These are phyloP conservation scores for Enteromius treurensis DNA, from an alignment of 2,797 vertebrate species.

Conservation along the genomic window DNA sequence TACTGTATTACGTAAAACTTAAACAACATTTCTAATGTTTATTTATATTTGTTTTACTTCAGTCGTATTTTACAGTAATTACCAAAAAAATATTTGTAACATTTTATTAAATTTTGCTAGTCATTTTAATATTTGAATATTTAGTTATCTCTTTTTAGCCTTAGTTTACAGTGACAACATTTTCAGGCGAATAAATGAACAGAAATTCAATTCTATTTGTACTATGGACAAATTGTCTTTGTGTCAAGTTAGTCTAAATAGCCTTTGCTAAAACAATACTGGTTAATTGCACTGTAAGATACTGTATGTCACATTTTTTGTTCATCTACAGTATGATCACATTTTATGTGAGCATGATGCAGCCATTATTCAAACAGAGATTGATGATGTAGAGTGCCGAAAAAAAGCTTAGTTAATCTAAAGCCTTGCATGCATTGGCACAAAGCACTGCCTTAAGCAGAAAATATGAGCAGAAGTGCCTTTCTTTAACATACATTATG, in stretches of 20 bases:
- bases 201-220: neutral
- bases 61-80: neutral
- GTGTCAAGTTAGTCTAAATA: neutral
- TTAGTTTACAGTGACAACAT: neutral
- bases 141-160: neutral
- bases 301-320: too few relatives aligned
- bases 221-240: neutral
- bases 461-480: conserved; percentile 20
- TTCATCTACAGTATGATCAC: too few relatives aligned
- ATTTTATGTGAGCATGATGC: neutral
- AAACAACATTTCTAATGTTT: neutral
- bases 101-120: neutral
- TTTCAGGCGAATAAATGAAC: too few relatives aligned
- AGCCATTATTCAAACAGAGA: conserved; percentile 31
- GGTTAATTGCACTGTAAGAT: neutral
- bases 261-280: neutral
- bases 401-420: neutral
- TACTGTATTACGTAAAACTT: neutral
- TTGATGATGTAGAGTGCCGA: neutral
- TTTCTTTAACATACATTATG: conserved; percentile 15
- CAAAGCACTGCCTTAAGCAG: neutral
- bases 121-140: neutral
- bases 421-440: neutral
- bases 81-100: neutral
- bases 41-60: neutral